Evolutionary conservation across 2,888 invertebrate species (phyloP).

Genomic region (Spilosoma lubricipeda): DNA sequence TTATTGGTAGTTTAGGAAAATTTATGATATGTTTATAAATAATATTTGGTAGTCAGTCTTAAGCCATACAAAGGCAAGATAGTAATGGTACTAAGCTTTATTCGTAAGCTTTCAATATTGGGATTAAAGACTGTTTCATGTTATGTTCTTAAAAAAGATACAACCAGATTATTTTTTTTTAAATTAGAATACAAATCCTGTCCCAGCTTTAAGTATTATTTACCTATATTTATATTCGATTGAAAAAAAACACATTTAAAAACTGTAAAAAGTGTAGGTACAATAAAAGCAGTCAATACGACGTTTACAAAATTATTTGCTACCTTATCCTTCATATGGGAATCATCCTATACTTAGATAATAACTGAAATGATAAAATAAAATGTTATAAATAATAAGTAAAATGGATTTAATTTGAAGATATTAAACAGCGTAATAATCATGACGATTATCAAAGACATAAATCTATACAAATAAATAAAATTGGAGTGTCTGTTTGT

Average conservation of each 20-base stretch:
- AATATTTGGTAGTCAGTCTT: constrained; percentile 15
- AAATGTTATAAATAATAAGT: too few species aligned
- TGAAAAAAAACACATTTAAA: accelerated
- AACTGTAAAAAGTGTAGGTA: too few species aligned
- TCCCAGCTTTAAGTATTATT: neutral
- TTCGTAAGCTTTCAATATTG: neutral
- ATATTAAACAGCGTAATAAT: neutral
- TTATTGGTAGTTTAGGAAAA: constrained; percentile 35
- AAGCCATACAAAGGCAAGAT: neutral
- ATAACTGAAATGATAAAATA: too few species aligned
- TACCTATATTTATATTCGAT: neutral
- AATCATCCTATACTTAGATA: too few species aligned
- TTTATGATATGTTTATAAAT: constrained; percentile 29
- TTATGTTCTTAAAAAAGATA: neutral
- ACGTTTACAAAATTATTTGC: too few species aligned
- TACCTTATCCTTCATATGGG: too few species aligned
- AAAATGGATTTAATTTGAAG: too few species aligned
- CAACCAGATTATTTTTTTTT: neutral
- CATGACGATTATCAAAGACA: too few species aligned
- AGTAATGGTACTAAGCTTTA: neutral
- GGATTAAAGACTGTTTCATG: neutral
- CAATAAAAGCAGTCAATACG: neutral
- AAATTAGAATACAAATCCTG: neutral
- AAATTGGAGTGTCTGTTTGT: too few species aligned
- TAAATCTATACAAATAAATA: too few species aligned